A percentile compares a stretch with the other conserved stretches of the same genome.
phyloP scores from a whole-genome alignment of 2,888 invertebrate species.

The Eupeodes latifasciatus region DNA sequence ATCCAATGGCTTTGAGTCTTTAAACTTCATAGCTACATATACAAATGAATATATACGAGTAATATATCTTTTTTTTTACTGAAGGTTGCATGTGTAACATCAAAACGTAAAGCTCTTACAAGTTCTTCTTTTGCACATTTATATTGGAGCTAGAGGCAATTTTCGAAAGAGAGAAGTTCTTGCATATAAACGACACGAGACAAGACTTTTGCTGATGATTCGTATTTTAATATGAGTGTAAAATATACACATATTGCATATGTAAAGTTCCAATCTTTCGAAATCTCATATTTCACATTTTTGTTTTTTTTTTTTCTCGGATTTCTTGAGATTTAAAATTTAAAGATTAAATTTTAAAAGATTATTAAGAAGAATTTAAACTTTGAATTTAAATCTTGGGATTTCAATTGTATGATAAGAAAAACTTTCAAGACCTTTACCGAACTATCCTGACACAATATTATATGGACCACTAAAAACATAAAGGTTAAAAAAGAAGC shows the following conservation, averaged over 20 bases:
- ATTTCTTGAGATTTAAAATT: not conserved
- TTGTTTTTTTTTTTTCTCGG: not conserved
- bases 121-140: slow-evolving; percentile 7
- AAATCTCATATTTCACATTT: not conserved
- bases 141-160: not conserved
- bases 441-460: too few species aligned
- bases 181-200: not conserved
- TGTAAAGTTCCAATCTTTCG: not conserved
- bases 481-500: too few species aligned
- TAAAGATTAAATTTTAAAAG: not conserved
- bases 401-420: not conserved
- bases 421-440: not conserved
- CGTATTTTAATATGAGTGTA: not conserved
- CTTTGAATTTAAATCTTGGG: not conserved
- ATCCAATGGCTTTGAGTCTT: not conserved
- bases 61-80: not conserved
- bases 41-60: not conserved
- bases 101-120: slow-evolving; percentile 19
- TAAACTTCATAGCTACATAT: not conserved
- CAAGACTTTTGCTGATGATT: slow-evolving; percentile 3
- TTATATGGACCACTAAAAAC: too few species aligned
- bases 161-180: not conserved
- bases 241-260: not conserved
- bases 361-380: too few species aligned
- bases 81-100: not conserved